These are phyloP conservation scores for Carettochelys insculpta DNA, from an alignment of 2,113 vertebrate species.

Conservation along the genomic window DNA sequence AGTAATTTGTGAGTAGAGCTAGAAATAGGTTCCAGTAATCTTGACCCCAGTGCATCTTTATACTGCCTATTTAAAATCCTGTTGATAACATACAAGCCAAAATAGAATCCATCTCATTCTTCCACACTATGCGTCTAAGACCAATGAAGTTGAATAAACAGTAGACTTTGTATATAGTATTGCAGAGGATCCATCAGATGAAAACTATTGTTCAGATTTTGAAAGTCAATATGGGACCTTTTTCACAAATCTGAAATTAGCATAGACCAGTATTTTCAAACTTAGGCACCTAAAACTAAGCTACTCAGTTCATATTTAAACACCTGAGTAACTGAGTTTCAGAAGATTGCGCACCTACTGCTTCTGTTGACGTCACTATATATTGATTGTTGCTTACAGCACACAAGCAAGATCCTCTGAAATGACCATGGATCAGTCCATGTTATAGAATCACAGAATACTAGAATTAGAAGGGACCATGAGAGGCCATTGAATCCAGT, in stretches of 20 bases:
- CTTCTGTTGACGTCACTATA: neutral
- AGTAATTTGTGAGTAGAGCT: constrained; percentile 53
- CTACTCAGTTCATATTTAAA: accelerated
- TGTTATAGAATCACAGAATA: too few relatives aligned
- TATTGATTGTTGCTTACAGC: neutral
- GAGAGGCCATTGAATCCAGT: too few relatives aligned
- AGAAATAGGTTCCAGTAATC: constrained; percentile 35
- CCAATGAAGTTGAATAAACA: constrained; percentile 7
- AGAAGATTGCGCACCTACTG: neutral
- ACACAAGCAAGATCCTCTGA: neutral
- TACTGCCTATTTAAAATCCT: constrained; percentile 1
- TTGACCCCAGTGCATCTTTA: constrained; percentile 19
- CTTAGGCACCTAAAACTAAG: neutral
- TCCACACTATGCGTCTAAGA: neutral
- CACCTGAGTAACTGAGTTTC: accelerated
- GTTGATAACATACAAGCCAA: neutral
- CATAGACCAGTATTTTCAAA: neutral
- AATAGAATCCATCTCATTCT: neutral
- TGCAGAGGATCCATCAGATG: neutral
- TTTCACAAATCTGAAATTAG: neutral
- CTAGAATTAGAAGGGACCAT: too few relatives aligned
- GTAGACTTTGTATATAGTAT: neutral
- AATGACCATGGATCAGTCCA: too few relatives aligned
- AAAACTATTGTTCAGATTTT: neutral
- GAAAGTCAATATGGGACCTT: neutral